Percentiles rank a stretch among this genome's conserved stretches.
phyloP scores from a whole-genome alignment of 2,888 invertebrate species.

The Cerastoderma edule region DNA sequence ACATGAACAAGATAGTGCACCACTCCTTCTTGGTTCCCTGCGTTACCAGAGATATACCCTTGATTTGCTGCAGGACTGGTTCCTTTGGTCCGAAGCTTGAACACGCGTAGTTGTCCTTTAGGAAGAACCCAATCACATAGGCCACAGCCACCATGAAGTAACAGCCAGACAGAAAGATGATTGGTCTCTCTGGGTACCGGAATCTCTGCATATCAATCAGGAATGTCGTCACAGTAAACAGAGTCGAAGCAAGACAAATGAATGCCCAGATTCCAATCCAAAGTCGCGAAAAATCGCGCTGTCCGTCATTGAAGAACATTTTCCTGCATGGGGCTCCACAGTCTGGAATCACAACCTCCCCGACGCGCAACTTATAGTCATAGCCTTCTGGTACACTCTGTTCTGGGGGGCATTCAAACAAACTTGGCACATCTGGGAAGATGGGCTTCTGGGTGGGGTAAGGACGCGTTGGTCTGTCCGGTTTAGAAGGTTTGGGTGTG shows the following conservation, averaged over 20 bases:
- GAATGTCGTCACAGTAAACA: slow-evolving; percentile 92
- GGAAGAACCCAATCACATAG: slow-evolving; percentile 88
- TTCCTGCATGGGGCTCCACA: slow-evolving; percentile 92
- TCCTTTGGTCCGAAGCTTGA: slow-evolving; percentile 74
- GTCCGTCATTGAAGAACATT: slow-evolving; percentile 93
- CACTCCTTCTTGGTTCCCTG: slow-evolving; percentile 88
- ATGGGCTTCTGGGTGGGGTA: neutral
- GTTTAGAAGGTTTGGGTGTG: slow-evolving; percentile 59
- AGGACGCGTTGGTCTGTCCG: neutral
- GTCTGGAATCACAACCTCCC: slow-evolving; percentile 73
- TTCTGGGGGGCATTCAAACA: slow-evolving; percentile 37
- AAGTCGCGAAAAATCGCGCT: slow-evolving; percentile 92
- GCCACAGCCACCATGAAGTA: slow-evolving; percentile 97
- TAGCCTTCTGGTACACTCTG: slow-evolving; percentile 89
- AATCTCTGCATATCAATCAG: slow-evolving; percentile 97
- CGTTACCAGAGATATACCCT: slow-evolving; percentile 81
- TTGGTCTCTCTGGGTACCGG: slow-evolving; percentile 98
- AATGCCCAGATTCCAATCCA: slow-evolving; percentile 98
- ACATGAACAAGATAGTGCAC: slow-evolving; percentile 98
- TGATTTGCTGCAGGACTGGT: slow-evolving; percentile 29
- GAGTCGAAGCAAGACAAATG: slow-evolving; percentile 94
- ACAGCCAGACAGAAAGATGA: slow-evolving; percentile 98
- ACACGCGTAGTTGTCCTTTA: slow-evolving; percentile 84
- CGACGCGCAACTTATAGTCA: slow-evolving; percentile 91
- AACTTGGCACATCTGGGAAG: slow-evolving; percentile 8